These are phyloP conservation scores for Hemistola chrysoprasaria DNA, from an alignment of 2,888 invertebrate genomes.

Conservation along the genomic window DNA sequence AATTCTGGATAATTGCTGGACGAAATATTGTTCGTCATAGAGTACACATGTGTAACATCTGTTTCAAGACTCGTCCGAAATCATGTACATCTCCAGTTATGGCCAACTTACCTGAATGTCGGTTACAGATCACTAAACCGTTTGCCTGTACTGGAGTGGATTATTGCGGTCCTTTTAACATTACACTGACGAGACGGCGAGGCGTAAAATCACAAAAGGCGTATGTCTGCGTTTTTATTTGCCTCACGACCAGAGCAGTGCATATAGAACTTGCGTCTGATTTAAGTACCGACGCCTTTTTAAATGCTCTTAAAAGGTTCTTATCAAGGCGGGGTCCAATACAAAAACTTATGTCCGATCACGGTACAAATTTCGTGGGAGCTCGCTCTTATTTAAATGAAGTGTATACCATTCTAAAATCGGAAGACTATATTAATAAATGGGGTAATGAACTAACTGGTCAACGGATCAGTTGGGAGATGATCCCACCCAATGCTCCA, in stretches of 20 bases:
- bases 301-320: conserved; percentile 37
- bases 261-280: conserved; percentile 23
- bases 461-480: conserved; percentile 4
- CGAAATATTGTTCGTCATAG: background rate
- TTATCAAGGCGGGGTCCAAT: conserved; percentile 34
- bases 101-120: conserved; percentile 14
- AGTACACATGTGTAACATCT: background rate
- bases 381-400: conserved; percentile 11
- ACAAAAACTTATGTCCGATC: conserved; percentile 31
- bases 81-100: conserved; percentile 7
- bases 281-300: conserved; percentile 31
- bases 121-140: conserved; percentile 10
- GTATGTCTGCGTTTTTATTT: conserved; percentile 27
- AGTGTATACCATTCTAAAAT: conserved; percentile 8
- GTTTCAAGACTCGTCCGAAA: conserved; percentile 1
- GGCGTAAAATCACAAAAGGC: conserved; percentile 11
- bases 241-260: conserved; percentile 17
- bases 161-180: too few species aligned
- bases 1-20: too few species aligned
- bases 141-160: conserved; percentile 17
- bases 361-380: conserved; percentile 38
- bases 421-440: background rate
- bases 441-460: background rate
- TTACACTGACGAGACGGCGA: conserved; percentile 6
- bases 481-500: conserved; percentile 3